These are phyloP conservation scores for Lagorchestes hirsutus DNA, from an alignment of 2,797 vertebrate species.

Conservation along the genomic window DNA sequence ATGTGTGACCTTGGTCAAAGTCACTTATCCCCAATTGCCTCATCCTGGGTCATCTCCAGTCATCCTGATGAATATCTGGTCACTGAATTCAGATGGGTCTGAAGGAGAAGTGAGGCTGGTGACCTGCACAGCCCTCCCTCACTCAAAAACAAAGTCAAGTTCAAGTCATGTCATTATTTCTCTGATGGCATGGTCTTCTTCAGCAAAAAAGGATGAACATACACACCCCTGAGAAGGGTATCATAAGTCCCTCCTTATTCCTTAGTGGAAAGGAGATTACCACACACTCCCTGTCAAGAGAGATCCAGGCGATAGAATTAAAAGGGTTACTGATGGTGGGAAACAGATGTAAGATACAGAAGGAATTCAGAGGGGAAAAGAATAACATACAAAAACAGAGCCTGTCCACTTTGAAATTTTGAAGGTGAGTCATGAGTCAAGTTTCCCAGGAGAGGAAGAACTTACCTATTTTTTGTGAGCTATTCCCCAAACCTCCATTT, in stretches of 20 bases:
- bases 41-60: too few relatives aligned
- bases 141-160: too few relatives aligned
- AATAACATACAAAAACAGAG: not conserved
- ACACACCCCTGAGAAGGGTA: too few relatives aligned
- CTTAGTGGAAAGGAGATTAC: not conserved
- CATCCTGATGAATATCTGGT: too few relatives aligned
- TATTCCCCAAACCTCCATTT: not conserved
- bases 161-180: too few relatives aligned
- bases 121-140: too few relatives aligned
- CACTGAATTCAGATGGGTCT: too few relatives aligned
- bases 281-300: constrained; percentile 5
- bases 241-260: not conserved
- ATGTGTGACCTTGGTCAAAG: too few relatives aligned
- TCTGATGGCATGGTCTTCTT: too few relatives aligned
- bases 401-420: not conserved
- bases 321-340: not conserved
- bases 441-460: not conserved
- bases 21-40: too few relatives aligned
- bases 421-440: not conserved
- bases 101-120: too few relatives aligned
- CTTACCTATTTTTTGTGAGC: not conserved
- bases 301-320: not conserved
- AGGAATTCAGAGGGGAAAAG: not conserved
- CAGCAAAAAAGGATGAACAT: too few relatives aligned
- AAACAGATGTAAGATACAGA: not conserved